These are phyloP conservation scores for Drosophila teissieri DNA, from an alignment of 1,140 invertebrate species.

Conservation along the genomic window DNA sequence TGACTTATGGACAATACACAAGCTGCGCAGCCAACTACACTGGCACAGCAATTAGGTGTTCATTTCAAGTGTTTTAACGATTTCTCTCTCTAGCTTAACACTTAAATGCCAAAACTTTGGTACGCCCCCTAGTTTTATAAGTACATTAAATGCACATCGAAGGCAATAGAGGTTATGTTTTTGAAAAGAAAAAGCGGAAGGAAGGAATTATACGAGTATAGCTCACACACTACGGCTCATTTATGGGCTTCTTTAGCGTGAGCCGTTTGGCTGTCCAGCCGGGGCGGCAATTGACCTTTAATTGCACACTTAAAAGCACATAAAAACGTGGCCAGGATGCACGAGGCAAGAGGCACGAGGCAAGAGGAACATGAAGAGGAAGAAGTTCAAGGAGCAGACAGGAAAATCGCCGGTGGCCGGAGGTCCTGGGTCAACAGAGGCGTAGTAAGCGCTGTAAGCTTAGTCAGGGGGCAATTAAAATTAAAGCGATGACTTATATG, in stretches of 20 bases:
- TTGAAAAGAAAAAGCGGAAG: neutral
- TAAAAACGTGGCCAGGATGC: slow-evolving; percentile 69
- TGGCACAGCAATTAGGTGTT: too few species aligned
- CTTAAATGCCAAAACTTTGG: too few species aligned
- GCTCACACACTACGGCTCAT: slow-evolving; percentile 11
- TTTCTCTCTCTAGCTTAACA: too few species aligned
- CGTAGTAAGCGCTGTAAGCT: slow-evolving; percentile 13
- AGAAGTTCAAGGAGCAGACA: slow-evolving; percentile 33
- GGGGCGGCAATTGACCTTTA: slow-evolving; percentile 75
- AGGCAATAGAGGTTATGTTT: neutral
- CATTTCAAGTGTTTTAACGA: too few species aligned
- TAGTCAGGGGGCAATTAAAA: slow-evolving; percentile 42
- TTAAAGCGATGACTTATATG: slow-evolving; percentile 45
- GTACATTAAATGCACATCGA: neutral
- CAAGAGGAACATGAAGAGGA: neutral
- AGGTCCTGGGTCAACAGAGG: slow-evolving; percentile 25
- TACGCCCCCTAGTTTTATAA: neutral
- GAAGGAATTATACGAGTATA: neutral
- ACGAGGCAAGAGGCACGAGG: slow-evolving; percentile 6
- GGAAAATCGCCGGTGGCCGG: slow-evolving; percentile 13
- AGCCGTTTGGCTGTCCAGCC: slow-evolving; percentile 21
- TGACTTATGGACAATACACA: neutral
- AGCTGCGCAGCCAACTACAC: neutral
- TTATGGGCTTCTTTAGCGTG: slow-evolving; percentile 38
- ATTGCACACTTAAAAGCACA: slow-evolving; percentile 81